Evolutionary conservation across 1,140 invertebrate genomes (phyloP), one percentile per base, ranked within the genome.

Genomic region (Aricia agestis): DNA sequence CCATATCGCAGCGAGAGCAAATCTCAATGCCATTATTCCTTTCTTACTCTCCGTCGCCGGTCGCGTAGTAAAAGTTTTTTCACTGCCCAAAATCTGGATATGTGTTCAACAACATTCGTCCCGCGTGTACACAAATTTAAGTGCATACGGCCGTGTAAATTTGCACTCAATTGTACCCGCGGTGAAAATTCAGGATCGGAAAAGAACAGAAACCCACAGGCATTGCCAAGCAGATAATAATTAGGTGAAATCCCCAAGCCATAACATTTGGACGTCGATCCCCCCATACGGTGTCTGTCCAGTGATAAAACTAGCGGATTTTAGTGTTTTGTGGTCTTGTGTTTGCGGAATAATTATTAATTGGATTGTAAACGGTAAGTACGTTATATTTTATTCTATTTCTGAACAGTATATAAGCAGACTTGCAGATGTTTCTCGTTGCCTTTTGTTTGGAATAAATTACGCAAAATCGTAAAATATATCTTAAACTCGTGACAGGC

Each of bases 361-460:
- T 18, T 63, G 59, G 59, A 63, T 59, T 59, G n/a, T 19, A 2
- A 63, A 63, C 17, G 59, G 59, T 63, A 31, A 19, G 59, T 63
- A 63, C 11, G 19, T 25, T 18, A 19, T 63, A 63, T 25, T 5
- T 63, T 19, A 63, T 63, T 63, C 59, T 63, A 63, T 63, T 63
- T 63, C 19, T 63, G 59, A 63, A 63, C 19, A 63, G 59, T 63
- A 25, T 63, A 63, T 2, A 11, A 63, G 18, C 59, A 63, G 17
- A 63, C 59, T 19, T 63, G 59, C 59, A 63, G 59, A 63, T 63
- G 59, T 63, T 63, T 19, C 59, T 25, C 18, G 19, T 63, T 63
- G 19, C 19, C 59, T 19, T 63, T 18, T 63, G 19, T 63, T 25
- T 63, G 18, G 18, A 19, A 52, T 52, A 52, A 52, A 52, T 52